Evolutionary conservation across 1,140 invertebrate species (phyloP).

Genomic region (Eufriesea mexicana): DNA sequence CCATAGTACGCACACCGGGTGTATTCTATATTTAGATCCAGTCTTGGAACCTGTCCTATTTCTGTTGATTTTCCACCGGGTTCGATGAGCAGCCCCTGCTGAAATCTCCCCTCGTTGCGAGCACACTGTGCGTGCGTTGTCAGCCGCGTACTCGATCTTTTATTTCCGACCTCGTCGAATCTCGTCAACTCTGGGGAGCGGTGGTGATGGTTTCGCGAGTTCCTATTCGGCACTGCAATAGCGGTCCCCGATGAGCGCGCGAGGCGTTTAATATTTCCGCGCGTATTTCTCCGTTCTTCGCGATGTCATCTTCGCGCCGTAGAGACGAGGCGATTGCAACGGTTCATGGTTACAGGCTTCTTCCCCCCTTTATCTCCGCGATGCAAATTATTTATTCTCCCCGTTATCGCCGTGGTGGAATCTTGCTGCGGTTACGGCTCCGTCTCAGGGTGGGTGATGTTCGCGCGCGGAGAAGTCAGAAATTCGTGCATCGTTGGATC

Average conservation of each 20-base stretch:
- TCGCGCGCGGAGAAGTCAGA: neutral
- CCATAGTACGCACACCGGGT: constrained; percentile 48
- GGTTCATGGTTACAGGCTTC: neutral
- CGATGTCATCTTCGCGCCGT: neutral
- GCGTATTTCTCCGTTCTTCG: neutral
- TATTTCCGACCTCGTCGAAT: neutral
- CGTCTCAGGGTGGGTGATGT: too few species aligned
- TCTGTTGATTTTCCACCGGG: constrained; percentile 71
- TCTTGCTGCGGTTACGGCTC: neutral
- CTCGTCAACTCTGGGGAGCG: too few species aligned
- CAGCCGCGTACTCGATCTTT: neutral
- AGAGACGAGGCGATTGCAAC: neutral
- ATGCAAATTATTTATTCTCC: constrained; percentile 2
- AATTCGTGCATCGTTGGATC: constrained; percentile 23
- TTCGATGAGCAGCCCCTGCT: constrained; percentile 33
- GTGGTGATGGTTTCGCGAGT: too few species aligned
- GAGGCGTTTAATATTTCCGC: neutral
- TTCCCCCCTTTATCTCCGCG: neutral
- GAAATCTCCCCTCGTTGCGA: constrained; percentile 1
- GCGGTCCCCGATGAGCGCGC: too few species aligned
- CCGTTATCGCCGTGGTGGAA: neutral
- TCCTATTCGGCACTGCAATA: too few species aligned
- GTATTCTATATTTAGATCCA: constrained; percentile 76
- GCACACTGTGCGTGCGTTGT: neutral
- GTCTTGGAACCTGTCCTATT: constrained; percentile 78